phyloP scores from a whole-genome alignment of 2,888 invertebrate species.

The Heliconius ismenius region DNA sequence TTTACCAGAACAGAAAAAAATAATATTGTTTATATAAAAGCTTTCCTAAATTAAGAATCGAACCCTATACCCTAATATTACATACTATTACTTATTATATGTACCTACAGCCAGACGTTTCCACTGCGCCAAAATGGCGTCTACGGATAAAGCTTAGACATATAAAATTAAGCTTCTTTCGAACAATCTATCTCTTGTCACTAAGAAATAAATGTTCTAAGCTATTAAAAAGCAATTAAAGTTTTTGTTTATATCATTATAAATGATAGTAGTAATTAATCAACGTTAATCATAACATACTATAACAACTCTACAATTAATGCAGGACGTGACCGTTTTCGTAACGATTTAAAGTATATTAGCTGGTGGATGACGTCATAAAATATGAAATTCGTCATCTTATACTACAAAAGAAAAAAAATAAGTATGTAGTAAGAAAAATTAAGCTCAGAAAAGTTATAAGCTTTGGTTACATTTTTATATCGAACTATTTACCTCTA shows the following conservation, averaged over 20 bases:
- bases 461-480: neutral
- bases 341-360: constrained; percentile 1
- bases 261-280: constrained; percentile 65
- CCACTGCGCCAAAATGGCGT: no score
- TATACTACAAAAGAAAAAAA: no score
- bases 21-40: no score
- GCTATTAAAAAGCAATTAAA: constrained; percentile 77
- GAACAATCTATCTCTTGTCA: constrained; percentile 22
- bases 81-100: no score
- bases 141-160: constrained; percentile 12
- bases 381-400: neutral
- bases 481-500: neutral
- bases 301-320: constrained; percentile 49
- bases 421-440: neutral
- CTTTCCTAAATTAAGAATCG: no score
- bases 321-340: constrained; percentile 21
- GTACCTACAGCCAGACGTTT: no score
- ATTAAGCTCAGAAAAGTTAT: neutral
- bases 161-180: constrained; percentile 9
- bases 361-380: neutral
- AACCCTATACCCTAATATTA: no score
- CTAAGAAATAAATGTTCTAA: constrained; percentile 51
- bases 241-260: constrained; percentile 49
- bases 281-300: constrained; percentile 58
- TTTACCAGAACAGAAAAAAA: no score